Evolutionary conservation across 2,888 invertebrate species (phyloP), one percentile per base, ranked within the genome.

Genomic region (Cremastinae sp.): DNA sequence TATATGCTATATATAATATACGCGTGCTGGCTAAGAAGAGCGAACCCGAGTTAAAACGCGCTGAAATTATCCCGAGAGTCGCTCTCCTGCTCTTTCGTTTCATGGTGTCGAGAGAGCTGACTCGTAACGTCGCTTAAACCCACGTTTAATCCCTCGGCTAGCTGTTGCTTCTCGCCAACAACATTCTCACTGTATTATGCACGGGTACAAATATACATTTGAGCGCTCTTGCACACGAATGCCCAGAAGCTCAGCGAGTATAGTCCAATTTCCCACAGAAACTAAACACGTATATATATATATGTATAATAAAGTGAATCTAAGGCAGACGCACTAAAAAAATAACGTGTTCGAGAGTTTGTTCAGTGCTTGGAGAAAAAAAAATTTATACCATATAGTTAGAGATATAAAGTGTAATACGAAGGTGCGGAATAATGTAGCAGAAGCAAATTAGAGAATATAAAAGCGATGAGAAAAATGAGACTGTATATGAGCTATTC

Each of bases 61-160:
- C 56, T 14, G 45, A 59, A 59, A 73, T 66, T 73, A 73, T 66
- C 45, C n/a, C 59, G 34, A 66, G 58, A 28, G 56, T 47, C 28
- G 20, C 47, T 34, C 14, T 34, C 34, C 0, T 20, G 34, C 22
- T 28, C 28, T 28, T 28, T 28, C 28, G 28, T 28, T 28, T 5
- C 28, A 5, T 2, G 47, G 22, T 56, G 9, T 34, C n/a, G 65
- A 51, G 65, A 72, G 51, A 65, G 47, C 47, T 58, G 41, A 12
- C 59, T 43, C 59, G 14, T 7, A 59, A 45, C 56, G 18, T 69
- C 64, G 72, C 64, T 66, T 73, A 75, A 78, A 43, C 73, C 66
- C 69, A 70, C 66, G 66, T 61, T 78, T 73, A 78, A 71, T 61
- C 73, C 73, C 73, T 69, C 62, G 70, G 18, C 75, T 66, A 78